Conservation (phyloP, 2,113 vertebrate genomes). For the Pogona vitticeps region DNA sequence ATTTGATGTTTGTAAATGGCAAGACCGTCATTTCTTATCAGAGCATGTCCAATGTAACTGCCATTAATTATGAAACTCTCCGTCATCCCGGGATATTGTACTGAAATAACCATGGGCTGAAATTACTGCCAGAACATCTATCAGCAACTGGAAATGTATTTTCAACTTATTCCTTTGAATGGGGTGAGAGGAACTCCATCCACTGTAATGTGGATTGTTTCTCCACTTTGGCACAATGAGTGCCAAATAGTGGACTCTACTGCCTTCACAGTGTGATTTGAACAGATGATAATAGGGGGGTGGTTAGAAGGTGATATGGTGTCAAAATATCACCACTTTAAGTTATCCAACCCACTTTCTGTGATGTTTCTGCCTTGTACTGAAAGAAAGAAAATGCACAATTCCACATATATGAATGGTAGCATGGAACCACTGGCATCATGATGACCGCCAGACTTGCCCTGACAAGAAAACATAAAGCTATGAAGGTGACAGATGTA, state of each 20-base stretch:
- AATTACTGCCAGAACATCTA: slow-evolving; percentile 59
- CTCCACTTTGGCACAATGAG: slow-evolving; percentile 44
- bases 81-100: slow-evolving; percentile 58
- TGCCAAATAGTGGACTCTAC: slow-evolving; percentile 65
- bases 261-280: slow-evolving; percentile 52
- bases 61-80: slow-evolving; percentile 74
- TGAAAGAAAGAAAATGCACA: not conserved
- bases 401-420: fast-evolving
- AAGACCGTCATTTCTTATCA: slow-evolving; percentile 75
- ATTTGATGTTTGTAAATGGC: slow-evolving; percentile 75
- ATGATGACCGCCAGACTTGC: not conserved
- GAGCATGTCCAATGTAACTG: slow-evolving; percentile 66
- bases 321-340: slow-evolving; percentile 32
- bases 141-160: slow-evolving; percentile 56
- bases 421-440: not conserved
- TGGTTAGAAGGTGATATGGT: slow-evolving; percentile 34
- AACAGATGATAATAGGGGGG: slow-evolving; percentile 46
- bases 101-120: slow-evolving; percentile 63
- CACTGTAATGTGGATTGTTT: slow-evolving; percentile 24
- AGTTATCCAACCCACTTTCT: slow-evolving; percentile 11
- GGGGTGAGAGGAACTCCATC: too few relatives aligned
- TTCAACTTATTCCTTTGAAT: slow-evolving; percentile 54
- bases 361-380: not conserved
- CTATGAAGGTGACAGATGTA: not conserved
- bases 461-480: not conserved